These are phyloP conservation scores for Hipposideros armiger DNA, from an alignment of 2,113 vertebrate genomes.

Conservation along the genomic window DNA sequence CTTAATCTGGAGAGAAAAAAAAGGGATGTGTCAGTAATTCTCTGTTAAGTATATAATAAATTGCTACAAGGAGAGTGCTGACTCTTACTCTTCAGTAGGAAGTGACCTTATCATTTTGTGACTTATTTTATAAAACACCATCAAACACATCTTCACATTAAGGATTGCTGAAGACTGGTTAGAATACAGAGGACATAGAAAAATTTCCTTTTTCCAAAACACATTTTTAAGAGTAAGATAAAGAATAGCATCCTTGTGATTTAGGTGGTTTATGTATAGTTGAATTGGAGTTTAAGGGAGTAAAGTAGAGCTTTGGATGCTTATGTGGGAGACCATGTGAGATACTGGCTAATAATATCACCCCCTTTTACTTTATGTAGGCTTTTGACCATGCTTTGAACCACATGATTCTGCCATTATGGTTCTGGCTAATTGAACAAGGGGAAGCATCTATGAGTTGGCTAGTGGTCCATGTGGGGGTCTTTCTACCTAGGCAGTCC, in stretches of 20 bases:
- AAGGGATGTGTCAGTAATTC: neutral
- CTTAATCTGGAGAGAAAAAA: neutral
- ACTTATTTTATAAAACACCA: neutral
- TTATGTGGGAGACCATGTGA: neutral
- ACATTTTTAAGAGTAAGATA: neutral
- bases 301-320: neutral
- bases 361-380: neutral
- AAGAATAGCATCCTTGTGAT: neutral
- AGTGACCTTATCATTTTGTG: constrained; percentile 18
- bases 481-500: neutral
- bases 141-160: neutral
- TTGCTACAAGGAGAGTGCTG: neutral
- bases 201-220: neutral
- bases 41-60: neutral
- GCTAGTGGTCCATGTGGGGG: neutral
- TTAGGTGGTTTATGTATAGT: neutral
- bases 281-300: neutral
- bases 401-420: neutral
- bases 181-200: neutral
- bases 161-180: neutral
- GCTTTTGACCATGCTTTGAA: neutral
- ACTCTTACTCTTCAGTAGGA: neutral
- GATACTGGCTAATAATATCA: neutral
- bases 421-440: neutral
- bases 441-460: neutral